Evolutionary conservation across 2,797 vertebrate species (phyloP), one percentile per base, ranked within the genome.

Genomic region (Petrocephalus sullivani): DNA sequence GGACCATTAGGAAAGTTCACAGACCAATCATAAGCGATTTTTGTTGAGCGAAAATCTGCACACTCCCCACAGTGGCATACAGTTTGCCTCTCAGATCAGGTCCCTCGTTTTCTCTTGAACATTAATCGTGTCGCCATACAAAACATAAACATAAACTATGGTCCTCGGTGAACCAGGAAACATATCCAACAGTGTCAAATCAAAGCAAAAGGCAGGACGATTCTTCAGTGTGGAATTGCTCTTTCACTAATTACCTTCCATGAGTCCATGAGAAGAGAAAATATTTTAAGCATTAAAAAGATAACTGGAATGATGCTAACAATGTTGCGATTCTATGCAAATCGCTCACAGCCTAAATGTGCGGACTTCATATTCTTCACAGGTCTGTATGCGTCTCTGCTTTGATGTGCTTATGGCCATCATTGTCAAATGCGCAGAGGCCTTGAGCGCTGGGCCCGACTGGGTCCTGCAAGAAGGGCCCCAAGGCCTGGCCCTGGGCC

Each of bases 351-450:
- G 58, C 21, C 86, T 67, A 60, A 64, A 28, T 41, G 8, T 60
- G 81, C 28, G 28, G 46, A 1, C 81, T 49, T 14, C 33, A 37
- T 8, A 56, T 46, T 41, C 19, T 87, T 96, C 92, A 95, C 88
- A 92, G 89, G 51, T 95, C 91, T 1, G 85, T 87, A 14, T 90
- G 85, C 3, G 75, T 92, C 85, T 93, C 92, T 21, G 82, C 90
- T 85, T 93, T 92, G 33, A 91, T 88, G 9, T n/a, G 84, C 53
- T 81, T 89, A 57, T 83, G 4, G 51, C 78, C 88, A 4, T 94
- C 94, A 51, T 94, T 94, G 0, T 96, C 91, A 95, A 94, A 85
- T 75, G 92, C 93, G 2, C 92, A 85, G 85, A 56, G 4, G 56
- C 81, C 87, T 87, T 88, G 88, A 14, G 49, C 51, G 64, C 19